phyloP scores from a whole-genome alignment of 1,140 invertebrate species.

The Teleopsis dalmanni region DNA sequence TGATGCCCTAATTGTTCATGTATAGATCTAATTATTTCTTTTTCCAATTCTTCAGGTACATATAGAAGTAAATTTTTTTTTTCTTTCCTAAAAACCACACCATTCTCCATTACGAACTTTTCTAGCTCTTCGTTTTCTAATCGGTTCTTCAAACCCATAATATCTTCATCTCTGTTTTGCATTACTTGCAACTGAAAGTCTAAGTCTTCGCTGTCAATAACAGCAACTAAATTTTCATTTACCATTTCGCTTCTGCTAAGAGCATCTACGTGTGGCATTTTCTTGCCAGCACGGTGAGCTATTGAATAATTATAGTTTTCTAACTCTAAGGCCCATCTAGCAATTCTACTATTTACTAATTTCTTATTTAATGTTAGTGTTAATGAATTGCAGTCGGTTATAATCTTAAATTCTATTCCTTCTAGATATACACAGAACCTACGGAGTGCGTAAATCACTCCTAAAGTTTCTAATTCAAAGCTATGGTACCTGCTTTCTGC shows the following conservation, averaged over 20 bases:
- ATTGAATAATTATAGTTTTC: constrained; percentile 4
- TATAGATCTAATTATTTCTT: not conserved
- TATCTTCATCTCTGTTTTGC: not conserved
- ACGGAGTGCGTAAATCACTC: constrained; percentile 44
- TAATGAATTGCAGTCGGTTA: constrained; percentile 41
- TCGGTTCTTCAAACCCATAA: not conserved
- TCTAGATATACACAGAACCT: constrained; percentile 48
- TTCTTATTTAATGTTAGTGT: constrained; percentile 38
- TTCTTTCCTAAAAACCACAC: not conserved
- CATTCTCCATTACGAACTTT: not conserved
- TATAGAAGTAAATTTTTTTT: not conserved
- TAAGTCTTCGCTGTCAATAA: not conserved
- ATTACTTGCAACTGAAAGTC: not conserved
- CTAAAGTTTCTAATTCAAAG: constrained; percentile 48
- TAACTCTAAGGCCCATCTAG: constrained; percentile 28
- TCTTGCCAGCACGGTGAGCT: not conserved
- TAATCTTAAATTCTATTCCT: constrained; percentile 44
- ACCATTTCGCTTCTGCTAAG: not conserved
- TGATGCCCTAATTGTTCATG: not conserved
- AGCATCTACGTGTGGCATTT: not conserved
- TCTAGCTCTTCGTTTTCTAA: not conserved
- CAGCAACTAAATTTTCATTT: not conserved
- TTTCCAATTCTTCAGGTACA: not conserved
- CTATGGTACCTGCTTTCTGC: constrained; percentile 43
- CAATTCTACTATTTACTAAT: constrained; percentile 30